Percentiles rank a stretch among this genome's conserved stretches.
phyloP scores from a whole-genome alignment of 2,888 invertebrate species.

The Ornithoptera alexandrae region DNA sequence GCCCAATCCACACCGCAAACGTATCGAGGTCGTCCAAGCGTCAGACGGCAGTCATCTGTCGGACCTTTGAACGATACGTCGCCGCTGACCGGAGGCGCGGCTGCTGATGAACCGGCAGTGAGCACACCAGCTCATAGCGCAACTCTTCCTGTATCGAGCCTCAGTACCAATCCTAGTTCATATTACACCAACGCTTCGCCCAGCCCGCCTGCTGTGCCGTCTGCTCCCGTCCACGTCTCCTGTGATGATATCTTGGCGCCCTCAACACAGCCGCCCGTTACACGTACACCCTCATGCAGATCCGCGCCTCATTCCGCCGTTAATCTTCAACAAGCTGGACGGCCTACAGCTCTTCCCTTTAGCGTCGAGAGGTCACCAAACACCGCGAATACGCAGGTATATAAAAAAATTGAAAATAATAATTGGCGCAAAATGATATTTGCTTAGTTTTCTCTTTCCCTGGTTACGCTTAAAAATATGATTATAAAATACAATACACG shows the following conservation, averaged over 20 bases:
- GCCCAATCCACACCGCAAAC: conserved; percentile 83
- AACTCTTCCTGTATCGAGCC: conserved; percentile 77
- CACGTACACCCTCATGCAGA: conserved; percentile 65
- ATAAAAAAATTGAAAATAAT: not conserved
- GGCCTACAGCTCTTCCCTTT: conserved; percentile 63
- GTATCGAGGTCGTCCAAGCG: conserved; percentile 79
- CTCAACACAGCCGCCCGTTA: conserved; percentile 50
- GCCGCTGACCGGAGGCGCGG: conserved; percentile 59
- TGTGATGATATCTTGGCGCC: conserved; percentile 73
- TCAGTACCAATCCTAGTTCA: conserved; percentile 76
- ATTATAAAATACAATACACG: too few species aligned
- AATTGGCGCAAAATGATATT: too few species aligned
- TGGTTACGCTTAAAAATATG: too few species aligned
- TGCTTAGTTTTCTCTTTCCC: too few species aligned
- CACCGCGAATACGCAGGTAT: conserved; percentile 44
- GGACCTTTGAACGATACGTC: conserved; percentile 80
- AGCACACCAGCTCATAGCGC: conserved; percentile 75
- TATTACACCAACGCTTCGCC: conserved; percentile 83
- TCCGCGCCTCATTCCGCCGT: conserved; percentile 75
- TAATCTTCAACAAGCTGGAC: conserved; percentile 69
- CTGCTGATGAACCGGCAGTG: conserved; percentile 62
- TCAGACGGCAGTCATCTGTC: conserved; percentile 82
- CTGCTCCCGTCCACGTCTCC: conserved; percentile 67
- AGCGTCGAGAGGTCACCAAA: conserved; percentile 58
- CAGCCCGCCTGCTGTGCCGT: conserved; percentile 73